Base-by-base conservation (phyloP, 2,113 vertebrate species). In the Amblyornis subalaris region DNA sequence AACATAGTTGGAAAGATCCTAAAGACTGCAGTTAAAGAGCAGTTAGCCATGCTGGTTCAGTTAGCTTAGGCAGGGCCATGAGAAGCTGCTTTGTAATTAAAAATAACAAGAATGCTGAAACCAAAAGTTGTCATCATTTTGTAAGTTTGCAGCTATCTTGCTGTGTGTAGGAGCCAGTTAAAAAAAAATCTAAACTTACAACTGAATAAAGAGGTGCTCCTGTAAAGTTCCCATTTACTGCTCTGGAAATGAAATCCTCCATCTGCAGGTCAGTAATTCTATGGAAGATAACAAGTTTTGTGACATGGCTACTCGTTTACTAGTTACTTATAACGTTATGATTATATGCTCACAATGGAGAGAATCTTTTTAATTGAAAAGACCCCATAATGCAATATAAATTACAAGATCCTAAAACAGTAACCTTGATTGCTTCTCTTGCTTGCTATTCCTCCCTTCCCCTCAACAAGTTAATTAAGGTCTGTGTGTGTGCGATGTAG, bases 241-340 rank as follows among this genome's bases (percentile, higher is more conserved):
- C 83, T 88, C 69, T 96, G 94, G 85, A 94, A 93, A 77, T 77
- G 14, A 88, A 80, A 88, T 51, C 67, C 75, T 95, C 75, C 72
- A 88, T 42, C 55, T 86, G 55, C 83, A 94, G 90, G 88, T 93
- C 83, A 91, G 90, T 92, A 77, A 80, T 82, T 84, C 38, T 64
- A 20, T 33, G 29, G 88, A 74, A 90, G 47, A 81, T 67, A 94
- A 88, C 17, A 70, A 91, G 65, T 77, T 94, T 91, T 10, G 29
- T 92, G 44, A 81, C 33, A 23, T 18, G 33, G 64, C 54, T 84
- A 21, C 53, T 95, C 71, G 36, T 80, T 77, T 80, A 54, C 93
- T 92, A 58, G 47, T 71, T 86, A 58, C 73, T 92, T 77, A 78
- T 10, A 47, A 12, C 17, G 26, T 80, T 57, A 33, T 7, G 1